Evolutionary conservation across 2,113 vertebrate species (phyloP).

Genomic region (Nanorana parkeri): DNA sequence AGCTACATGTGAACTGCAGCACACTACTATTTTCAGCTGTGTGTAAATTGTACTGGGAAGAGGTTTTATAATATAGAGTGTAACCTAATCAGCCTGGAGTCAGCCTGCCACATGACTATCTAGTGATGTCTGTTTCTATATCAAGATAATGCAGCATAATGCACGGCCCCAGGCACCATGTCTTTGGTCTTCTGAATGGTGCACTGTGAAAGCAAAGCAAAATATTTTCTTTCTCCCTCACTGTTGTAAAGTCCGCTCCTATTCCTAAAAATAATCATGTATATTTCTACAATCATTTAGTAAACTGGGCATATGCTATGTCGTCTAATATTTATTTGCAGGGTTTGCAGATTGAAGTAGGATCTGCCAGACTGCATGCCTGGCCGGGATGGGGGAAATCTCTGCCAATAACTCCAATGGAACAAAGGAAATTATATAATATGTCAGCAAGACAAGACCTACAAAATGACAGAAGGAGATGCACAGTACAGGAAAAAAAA

Average conservation of each 20-base stretch:
- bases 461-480: too few species aligned
- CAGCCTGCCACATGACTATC: not conserved
- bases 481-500: too few species aligned
- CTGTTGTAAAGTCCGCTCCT: not conserved
- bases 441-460: too few species aligned
- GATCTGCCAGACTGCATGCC: too few species aligned
- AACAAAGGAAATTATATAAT: too few species aligned
- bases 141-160: not conserved
- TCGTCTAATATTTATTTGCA: too few species aligned
- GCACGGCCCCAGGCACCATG: not conserved
- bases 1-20: not conserved
- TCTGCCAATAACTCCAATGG: too few species aligned
- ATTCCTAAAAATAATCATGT: too few species aligned
- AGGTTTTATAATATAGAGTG: slow-evolving; percentile 38
- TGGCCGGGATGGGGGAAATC: too few species aligned
- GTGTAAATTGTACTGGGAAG: not conserved
- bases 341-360: too few species aligned
- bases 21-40: slow-evolving; percentile 31
- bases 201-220: not conserved
- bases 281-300: too few species aligned
- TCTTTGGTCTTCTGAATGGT: not conserved
- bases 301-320: too few species aligned
- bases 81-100: not conserved
- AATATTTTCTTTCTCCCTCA: not conserved
- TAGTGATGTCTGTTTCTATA: slow-evolving; percentile 11